Conservation (phyloP, 2,113 vertebrate genomes). For the Taxidea taxus region DNA sequence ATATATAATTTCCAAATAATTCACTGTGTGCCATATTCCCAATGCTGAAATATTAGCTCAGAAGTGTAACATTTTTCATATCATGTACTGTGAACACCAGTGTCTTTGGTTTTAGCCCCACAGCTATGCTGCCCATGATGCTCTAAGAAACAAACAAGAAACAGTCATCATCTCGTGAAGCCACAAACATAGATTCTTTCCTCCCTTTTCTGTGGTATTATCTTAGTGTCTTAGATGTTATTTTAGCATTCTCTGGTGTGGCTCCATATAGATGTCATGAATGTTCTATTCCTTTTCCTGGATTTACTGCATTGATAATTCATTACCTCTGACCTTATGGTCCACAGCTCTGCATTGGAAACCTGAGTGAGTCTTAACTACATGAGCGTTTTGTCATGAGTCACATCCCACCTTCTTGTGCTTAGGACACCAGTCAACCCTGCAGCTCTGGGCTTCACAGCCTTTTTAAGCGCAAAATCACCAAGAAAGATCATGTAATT, state of each 20-base stretch:
- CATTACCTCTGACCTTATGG: neutral
- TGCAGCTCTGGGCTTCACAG: neutral
- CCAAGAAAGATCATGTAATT: neutral
- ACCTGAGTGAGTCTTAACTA: neutral
- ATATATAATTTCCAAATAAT: neutral
- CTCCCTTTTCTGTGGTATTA: neutral
- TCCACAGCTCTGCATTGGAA: neutral
- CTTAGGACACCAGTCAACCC: neutral
- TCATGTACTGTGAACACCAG: neutral
- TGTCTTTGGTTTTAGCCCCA: neutral
- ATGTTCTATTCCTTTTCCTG: neutral
- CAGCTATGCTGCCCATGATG: neutral
- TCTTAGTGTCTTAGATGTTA: neutral
- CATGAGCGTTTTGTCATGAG: neutral
- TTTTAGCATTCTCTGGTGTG: neutral
- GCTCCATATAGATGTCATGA: neutral
- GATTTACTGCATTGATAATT: neutral
- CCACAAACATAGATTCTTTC: neutral
- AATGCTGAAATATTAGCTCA: neutral
- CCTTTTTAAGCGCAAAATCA: neutral
- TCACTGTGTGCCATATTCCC: neutral
- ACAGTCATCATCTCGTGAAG: neutral
- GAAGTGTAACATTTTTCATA: neutral
- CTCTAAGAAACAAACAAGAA: neutral
- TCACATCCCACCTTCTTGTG: neutral